These are phyloP conservation scores for Dynastes hyllus DNA, from an alignment of 2,888 invertebrate genomes.

Conservation along the genomic window DNA sequence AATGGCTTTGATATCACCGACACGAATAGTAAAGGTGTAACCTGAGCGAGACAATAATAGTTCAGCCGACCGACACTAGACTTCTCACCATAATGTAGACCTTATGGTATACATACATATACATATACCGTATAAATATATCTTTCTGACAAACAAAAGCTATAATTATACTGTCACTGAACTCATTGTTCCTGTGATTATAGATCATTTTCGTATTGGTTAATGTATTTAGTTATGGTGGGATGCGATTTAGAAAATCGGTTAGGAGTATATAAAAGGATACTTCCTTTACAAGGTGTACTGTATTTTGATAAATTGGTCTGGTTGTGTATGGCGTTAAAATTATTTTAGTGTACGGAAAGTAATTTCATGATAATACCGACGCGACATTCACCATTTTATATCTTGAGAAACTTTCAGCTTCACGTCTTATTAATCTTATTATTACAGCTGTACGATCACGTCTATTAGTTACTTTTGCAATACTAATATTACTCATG, in stretches of 20 bases:
- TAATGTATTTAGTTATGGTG: conserved; percentile 16
- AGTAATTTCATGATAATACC: background rate
- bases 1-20: conserved; percentile 44
- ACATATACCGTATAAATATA: conserved; percentile 30
- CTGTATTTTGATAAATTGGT: background rate
- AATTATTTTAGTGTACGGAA: background rate
- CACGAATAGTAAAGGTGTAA: conserved; percentile 41
- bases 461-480: too few species aligned
- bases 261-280: background rate
- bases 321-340: background rate
- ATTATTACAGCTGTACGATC: too few species aligned
- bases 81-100: conserved; percentile 12
- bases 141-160: conserved; percentile 44
- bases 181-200: conserved; percentile 49
- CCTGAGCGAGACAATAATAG: conserved; percentile 41
- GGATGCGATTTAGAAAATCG: background rate
- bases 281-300: too few species aligned
- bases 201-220: conserved; percentile 22
- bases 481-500: too few species aligned
- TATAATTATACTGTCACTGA: conserved; percentile 47
- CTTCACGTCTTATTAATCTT: too few species aligned
- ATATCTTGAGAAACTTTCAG: too few species aligned
- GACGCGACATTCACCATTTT: background rate
- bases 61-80: conserved; percentile 20
- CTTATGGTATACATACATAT: background rate